Evolutionary conservation across 30 jellyfish, hydroid and myxozoan species (phyloP).

Genomic region (Mastigias papua): DNA sequence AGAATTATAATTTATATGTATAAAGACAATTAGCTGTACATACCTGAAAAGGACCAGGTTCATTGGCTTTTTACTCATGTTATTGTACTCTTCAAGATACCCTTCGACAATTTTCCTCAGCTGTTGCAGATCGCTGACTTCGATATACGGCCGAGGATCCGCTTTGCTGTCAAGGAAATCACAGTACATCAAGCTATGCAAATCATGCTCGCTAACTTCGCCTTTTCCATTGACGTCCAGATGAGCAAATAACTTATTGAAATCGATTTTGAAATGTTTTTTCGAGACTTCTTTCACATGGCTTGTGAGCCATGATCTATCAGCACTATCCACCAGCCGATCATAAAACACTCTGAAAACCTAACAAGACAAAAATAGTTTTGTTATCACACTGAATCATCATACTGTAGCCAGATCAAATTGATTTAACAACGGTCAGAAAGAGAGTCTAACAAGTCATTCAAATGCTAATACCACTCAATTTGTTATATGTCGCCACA

Average conservation of each 20-base stretch:
- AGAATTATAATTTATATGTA: too few relatives aligned
- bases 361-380: constrained; percentile 54
- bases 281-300: constrained; percentile 80
- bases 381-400: neutral
- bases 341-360: constrained; percentile 96
- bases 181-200: constrained; percentile 93
- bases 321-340: constrained; percentile 96
- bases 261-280: constrained; percentile 69
- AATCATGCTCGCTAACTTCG: constrained; percentile 80
- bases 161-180: constrained; percentile 94
- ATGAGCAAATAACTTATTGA: constrained; percentile 81
- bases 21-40: neutral
- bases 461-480: too few relatives aligned
- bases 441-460: too few relatives aligned
- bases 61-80: constrained; percentile 99
- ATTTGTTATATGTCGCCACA: too few relatives aligned
- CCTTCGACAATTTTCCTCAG: constrained; percentile 90
- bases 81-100: constrained; percentile 92
- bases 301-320: constrained; percentile 89
- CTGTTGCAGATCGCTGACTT: constrained; percentile 82
- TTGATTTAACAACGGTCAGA: too few relatives aligned
- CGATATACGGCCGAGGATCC: constrained; percentile 96
- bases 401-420: too few relatives aligned
- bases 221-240: constrained; percentile 84
- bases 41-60: constrained; percentile 97